Evolutionary conservation across 2,888 invertebrate genomes (phyloP).

Genomic region (Conchocele bisecta): DNA sequence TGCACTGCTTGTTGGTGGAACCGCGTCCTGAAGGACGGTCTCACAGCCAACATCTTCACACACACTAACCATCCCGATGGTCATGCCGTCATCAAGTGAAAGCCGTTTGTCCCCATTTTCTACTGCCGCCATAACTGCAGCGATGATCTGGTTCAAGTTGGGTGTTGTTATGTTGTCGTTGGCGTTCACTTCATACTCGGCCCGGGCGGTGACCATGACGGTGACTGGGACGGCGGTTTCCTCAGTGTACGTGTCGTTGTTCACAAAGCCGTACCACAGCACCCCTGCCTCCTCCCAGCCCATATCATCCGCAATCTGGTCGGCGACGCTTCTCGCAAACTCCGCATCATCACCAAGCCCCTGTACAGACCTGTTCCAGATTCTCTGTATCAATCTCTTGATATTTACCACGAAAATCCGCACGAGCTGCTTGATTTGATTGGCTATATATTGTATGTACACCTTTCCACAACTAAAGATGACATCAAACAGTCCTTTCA

Average conservation of each 20-base stretch:
- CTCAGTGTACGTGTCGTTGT: neutral
- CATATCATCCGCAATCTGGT: neutral
- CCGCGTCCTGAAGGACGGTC: no score
- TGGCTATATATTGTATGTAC: neutral
- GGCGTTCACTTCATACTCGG: neutral
- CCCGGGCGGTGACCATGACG: neutral
- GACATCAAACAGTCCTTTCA: neutral
- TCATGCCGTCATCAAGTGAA: no score
- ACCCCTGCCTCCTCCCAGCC: slow-evolving; percentile 3
- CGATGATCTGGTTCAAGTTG: no score
- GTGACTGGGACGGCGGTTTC: neutral
- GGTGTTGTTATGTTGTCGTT: no score
- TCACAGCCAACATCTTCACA: no score
- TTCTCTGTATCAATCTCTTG: no score
- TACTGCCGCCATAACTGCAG: no score
- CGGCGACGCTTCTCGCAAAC: neutral
- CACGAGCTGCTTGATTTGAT: neutral
- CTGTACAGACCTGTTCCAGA: no score
- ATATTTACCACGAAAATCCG: no score
- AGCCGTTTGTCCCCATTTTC: no score
- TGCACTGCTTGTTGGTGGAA: no score
- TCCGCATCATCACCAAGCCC: neutral
- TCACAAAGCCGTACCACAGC: neutral
- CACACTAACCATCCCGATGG: no score
- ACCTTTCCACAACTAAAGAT: neutral